Evolutionary conservation across 2,888 invertebrate species (phyloP).

Genomic region (Noctua janthina): DNA sequence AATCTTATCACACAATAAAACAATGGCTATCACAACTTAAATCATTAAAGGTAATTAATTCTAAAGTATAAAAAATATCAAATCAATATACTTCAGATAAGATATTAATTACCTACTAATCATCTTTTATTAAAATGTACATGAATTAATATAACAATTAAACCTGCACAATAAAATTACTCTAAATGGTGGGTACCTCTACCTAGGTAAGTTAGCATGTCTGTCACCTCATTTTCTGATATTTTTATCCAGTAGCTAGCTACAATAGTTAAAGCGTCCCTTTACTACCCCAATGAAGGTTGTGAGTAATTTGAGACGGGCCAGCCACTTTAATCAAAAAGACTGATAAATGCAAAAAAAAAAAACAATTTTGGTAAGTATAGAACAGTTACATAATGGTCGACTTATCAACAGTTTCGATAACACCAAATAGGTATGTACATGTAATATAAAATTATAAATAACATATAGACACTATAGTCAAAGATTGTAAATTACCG

Average conservation of each 20-base stretch:
- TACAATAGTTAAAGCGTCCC: background rate
- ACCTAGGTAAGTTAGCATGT: background rate
- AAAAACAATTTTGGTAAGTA: background rate
- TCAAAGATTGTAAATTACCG: too few relatives aligned
- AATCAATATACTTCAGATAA: conserved; percentile 1
- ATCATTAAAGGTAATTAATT: background rate
- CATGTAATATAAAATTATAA: too few relatives aligned
- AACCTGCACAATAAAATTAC: background rate
- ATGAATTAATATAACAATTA: background rate
- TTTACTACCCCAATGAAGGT: background rate
- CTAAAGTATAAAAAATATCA: background rate
- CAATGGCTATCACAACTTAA: background rate
- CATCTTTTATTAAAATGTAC: background rate
- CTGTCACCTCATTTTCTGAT: background rate
- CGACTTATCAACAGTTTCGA: background rate
- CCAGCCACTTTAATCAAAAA: background rate
- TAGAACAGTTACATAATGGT: background rate
- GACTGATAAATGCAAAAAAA: background rate
- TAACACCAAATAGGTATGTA: background rate
- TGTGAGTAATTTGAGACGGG: background rate
- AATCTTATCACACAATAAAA: conserved; percentile 35
- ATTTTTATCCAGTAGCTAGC: background rate
- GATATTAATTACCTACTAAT: background rate
- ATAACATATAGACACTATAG: too few relatives aligned
- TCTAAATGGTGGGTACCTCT: background rate